Conservation (phyloP, 2,113 vertebrate species). For the Gopherus flavomarginatus region DNA sequence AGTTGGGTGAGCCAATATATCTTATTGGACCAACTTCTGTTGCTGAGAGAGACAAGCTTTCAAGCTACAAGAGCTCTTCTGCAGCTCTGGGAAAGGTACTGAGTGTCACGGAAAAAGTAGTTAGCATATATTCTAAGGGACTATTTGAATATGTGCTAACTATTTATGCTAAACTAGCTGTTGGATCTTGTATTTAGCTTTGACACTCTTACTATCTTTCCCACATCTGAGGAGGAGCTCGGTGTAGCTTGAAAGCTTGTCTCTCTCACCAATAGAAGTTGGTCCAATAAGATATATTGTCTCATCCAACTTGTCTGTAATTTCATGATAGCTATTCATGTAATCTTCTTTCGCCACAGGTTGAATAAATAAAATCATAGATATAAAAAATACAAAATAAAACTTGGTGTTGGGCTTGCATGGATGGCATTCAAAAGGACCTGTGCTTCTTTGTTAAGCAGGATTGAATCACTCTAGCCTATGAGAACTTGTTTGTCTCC, state of each 20-base stretch:
- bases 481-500: not conserved
- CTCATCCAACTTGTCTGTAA: too few species aligned
- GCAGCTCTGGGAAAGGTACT: too few species aligned
- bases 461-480: not conserved
- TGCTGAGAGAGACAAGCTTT: too few species aligned
- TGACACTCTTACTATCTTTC: not conserved
- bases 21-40: too few species aligned
- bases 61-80: too few species aligned
- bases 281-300: not conserved
- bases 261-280: not conserved
- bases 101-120: not conserved
- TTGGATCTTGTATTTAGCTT: not conserved
- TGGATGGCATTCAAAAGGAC: not conserved
- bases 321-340: not conserved
- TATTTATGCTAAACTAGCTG: not conserved
- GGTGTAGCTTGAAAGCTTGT: not conserved
- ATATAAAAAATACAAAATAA: not conserved
- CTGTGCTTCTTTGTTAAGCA: accelerated
- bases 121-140: not conserved
- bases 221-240: not conserved
- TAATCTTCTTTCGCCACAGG: not conserved
- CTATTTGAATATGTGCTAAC: too few species aligned
- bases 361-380: not conserved
- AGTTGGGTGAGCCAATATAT: too few species aligned
- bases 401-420: not conserved